Conservation (phyloP, 2,113 vertebrate genomes). For the Calyptommatus sinebrachiatus region DNA sequence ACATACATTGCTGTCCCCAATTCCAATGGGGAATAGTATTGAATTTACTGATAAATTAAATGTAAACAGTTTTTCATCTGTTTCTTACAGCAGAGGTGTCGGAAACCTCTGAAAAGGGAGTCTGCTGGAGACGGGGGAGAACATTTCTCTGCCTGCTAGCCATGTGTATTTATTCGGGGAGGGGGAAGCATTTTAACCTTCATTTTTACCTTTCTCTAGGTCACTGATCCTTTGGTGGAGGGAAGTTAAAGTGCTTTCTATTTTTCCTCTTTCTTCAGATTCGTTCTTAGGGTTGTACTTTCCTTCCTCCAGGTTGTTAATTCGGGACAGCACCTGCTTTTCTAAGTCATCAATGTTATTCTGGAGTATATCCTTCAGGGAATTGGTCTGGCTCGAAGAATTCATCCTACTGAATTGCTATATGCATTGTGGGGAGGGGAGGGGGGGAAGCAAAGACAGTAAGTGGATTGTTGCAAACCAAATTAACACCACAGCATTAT, state of each 20-base stretch:
- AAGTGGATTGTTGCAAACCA: conserved; percentile 7
- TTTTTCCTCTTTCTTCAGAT: conserved; percentile 86
- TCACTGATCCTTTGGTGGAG: conserved; percentile 95
- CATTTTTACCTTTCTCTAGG: conserved; percentile 88
- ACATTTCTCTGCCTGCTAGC: neutral
- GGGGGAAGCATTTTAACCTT: neutral
- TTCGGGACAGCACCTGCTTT: conserved; percentile 91
- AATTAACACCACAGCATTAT: neutral
- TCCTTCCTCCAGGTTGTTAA: conserved; percentile 90
- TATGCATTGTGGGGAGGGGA: conserved; percentile 14
- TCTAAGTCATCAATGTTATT: conserved; percentile 96
- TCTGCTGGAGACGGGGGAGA: too few relatives aligned
- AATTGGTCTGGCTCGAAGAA: conserved; percentile 84
- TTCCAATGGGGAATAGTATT: neutral
- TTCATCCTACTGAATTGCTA: conserved; percentile 93
- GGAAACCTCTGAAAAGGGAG: neutral
- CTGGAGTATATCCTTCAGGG: conserved; percentile 92
- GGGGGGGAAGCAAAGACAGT: conserved; percentile 16
- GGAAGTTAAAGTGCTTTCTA: conserved; percentile 90
- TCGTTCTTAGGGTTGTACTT: conserved; percentile 82
- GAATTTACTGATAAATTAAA: neutral
- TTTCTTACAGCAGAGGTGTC: neutral
- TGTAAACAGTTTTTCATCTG: neutral
- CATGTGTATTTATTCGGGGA: neutral
- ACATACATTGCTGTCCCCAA: neutral